Conservation (phyloP, 2,888 invertebrate species). For the Magallana nippona region DNA sequence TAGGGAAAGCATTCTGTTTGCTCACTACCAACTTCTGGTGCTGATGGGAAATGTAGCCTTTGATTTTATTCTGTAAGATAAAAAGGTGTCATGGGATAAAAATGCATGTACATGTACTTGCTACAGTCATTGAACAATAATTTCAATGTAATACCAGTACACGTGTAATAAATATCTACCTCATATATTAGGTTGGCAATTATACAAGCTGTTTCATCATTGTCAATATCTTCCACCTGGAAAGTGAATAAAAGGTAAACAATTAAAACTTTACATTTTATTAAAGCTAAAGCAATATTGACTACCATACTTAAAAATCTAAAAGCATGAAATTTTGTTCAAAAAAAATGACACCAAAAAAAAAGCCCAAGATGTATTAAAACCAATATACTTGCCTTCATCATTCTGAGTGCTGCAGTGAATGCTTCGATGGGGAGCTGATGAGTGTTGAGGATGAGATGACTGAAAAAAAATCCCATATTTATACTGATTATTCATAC, state of each 20-base stretch:
- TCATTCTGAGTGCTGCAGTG: conserved; percentile 87
- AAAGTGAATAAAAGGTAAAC: not conserved
- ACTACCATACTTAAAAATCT: too few species aligned
- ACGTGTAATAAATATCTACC: conserved; percentile 75
- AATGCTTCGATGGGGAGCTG: conserved; percentile 93
- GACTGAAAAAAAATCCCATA: conserved; percentile 76
- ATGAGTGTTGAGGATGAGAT: conserved; percentile 83
- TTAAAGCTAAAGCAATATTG: too few species aligned
- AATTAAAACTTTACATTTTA: too few species aligned
- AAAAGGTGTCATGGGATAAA: too few species aligned
- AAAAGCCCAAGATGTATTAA: too few species aligned
- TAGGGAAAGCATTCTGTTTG: conserved; percentile 98
- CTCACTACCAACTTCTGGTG: conserved; percentile 98
- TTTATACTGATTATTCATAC: too few species aligned
- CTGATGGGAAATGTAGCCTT: conserved; percentile 98
- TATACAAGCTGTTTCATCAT: conserved; percentile 97
- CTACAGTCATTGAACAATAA: too few species aligned
- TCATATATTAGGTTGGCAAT: conserved; percentile 97
- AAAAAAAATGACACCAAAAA: too few species aligned
- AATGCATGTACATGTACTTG: too few species aligned
- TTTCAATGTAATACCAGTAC: not conserved
- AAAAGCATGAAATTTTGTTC: too few species aligned
- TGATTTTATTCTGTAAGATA: conserved; percentile 89
- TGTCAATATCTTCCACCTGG: conserved; percentile 90
- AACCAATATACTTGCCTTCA: conserved; percentile 71